These are phyloP conservation scores for Papilio helenus DNA, from an alignment of 1,140 invertebrate species.

Conservation along the genomic window DNA sequence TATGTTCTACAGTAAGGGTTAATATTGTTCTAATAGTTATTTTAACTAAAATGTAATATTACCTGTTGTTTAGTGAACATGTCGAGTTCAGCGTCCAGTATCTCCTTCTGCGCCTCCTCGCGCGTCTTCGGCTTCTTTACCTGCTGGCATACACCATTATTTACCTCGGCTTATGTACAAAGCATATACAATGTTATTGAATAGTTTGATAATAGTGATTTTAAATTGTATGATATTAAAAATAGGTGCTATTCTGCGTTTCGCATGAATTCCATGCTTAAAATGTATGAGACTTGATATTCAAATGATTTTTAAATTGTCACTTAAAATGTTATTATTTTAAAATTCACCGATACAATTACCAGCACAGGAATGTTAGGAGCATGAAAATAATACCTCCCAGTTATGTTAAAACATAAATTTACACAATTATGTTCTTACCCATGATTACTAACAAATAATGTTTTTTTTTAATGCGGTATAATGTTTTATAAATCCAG, in stretches of 20 bases:
- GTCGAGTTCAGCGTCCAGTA: constrained; percentile 94
- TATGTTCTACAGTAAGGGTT: too few relatives aligned
- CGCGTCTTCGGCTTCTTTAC: constrained; percentile 82
- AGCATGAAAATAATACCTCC: too few relatives aligned
- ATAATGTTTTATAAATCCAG: too few relatives aligned
- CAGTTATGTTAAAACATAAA: not conserved
- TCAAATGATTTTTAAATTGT: too few relatives aligned
- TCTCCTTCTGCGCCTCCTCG: constrained; percentile 90
- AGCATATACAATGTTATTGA: constrained; percentile 18
- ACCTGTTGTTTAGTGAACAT: constrained; percentile 92
- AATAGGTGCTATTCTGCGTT: not conserved
- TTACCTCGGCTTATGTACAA: constrained; percentile 36
- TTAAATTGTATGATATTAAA: too few relatives aligned
- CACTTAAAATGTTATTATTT: not conserved
- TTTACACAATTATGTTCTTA: not conserved
- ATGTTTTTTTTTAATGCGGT: too few relatives aligned
- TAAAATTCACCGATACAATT: not conserved
- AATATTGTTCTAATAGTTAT: too few relatives aligned
- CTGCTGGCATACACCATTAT: constrained; percentile 53
- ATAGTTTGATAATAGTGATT: too few relatives aligned
- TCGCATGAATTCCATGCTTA: not conserved
- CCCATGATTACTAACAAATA: not conserved
- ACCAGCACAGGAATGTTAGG: too few relatives aligned
- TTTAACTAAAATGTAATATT: constrained; percentile 33
- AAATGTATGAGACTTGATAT: not conserved